phyloP scores from a whole-genome alignment of 2,888 invertebrate genomes.

The Craniophora ligustri region DNA sequence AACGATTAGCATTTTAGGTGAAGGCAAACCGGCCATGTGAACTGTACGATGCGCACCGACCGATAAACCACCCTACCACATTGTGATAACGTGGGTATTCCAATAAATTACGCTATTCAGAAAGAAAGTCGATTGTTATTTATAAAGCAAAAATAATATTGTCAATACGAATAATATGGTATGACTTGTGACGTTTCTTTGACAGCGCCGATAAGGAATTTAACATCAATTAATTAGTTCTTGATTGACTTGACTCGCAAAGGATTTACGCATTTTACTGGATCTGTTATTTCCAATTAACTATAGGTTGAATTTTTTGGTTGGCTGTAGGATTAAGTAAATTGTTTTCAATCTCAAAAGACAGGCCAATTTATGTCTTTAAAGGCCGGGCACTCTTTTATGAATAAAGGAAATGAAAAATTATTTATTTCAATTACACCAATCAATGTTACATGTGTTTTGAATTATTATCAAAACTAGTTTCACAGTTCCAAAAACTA shows the following conservation, averaged over 20 bases:
- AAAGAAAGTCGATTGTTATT: constrained; percentile 55
- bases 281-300: background rate
- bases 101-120: background rate
- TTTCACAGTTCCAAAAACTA: too few species aligned
- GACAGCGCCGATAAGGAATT: background rate
- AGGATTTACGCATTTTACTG: background rate
- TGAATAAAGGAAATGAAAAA: too few species aligned
- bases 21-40: constrained; percentile 74
- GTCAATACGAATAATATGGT: constrained; percentile 12
- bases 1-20: constrained; percentile 83
- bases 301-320: background rate
- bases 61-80: constrained; percentile 27
- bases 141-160: constrained; percentile 22
- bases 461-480: too few species aligned
- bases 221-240: background rate
- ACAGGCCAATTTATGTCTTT: too few species aligned
- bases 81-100: constrained; percentile 2
- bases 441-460: too few species aligned
- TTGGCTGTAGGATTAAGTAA: background rate
- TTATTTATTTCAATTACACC: too few species aligned
- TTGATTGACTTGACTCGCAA: background rate
- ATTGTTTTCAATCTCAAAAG: background rate
- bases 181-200: constrained; percentile 3
- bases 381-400: too few species aligned
- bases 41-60: constrained; percentile 22